Conservation (phyloP, 2,888 invertebrate species). For the Orthonevra nobilis region DNA sequence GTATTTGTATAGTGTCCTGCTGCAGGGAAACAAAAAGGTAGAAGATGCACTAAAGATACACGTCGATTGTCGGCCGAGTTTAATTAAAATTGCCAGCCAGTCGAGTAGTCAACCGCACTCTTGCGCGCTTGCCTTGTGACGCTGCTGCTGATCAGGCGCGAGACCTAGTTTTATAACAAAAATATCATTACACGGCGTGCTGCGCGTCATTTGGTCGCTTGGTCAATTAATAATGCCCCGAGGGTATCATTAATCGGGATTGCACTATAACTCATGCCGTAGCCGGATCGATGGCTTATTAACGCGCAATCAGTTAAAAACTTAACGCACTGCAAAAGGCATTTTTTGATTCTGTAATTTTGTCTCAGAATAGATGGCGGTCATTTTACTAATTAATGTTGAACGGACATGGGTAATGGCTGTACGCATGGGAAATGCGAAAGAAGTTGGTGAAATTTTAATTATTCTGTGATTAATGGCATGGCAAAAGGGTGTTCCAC, state of each 20-base stretch:
- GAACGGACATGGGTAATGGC: constrained; percentile 64
- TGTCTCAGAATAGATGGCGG: constrained; percentile 55
- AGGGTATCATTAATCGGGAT: constrained; percentile 67
- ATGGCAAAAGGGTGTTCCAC: constrained; percentile 34
- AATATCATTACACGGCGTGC: constrained; percentile 61
- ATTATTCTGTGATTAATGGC: constrained; percentile 59
- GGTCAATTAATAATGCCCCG: constrained; percentile 67
- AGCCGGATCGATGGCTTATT: constrained; percentile 65
- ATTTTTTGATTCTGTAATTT: constrained; percentile 25
- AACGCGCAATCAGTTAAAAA: constrained; percentile 54
- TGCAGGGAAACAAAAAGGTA: constrained; percentile 4
- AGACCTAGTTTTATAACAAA: constrained; percentile 66
- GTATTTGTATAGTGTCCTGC: constrained; percentile 31
- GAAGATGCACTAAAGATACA: constrained; percentile 58
- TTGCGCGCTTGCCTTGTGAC: constrained; percentile 63
- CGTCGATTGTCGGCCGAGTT: constrained; percentile 55
- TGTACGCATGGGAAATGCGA: constrained; percentile 33
- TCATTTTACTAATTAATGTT: constrained; percentile 67
- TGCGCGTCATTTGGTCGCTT: constrained; percentile 50
- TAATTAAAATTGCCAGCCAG: constrained; percentile 66
- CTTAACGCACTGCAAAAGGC: constrained; percentile 42
- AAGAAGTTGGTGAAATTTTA: constrained; percentile 66
- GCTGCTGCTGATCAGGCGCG: constrained; percentile 53
- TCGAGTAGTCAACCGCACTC: constrained; percentile 34
- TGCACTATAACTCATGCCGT: constrained; percentile 62